These are phyloP conservation scores for Odontocolon sp. DNA, from an alignment of 2,888 invertebrate species.

Conservation along the genomic window DNA sequence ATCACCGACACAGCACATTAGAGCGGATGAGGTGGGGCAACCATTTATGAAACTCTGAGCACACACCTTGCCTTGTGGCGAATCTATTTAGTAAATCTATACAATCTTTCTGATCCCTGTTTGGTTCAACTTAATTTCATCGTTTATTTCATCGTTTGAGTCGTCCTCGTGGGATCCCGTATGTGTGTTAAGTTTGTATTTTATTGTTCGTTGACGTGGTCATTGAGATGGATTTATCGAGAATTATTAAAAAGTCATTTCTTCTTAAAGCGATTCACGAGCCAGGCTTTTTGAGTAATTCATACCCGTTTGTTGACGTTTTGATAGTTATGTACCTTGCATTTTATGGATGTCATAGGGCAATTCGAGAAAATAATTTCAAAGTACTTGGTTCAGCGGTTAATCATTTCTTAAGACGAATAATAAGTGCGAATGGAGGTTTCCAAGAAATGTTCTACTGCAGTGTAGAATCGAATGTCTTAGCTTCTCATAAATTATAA, in stretches of 20 bases:
- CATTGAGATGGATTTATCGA: not conserved
- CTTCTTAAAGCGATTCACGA: not conserved
- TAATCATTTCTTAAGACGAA: too few relatives aligned
- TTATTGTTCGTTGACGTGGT: constrained; percentile 24
- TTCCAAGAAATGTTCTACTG: too few relatives aligned
- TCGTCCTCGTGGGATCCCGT: not conserved
- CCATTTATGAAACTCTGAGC: constrained; percentile 78
- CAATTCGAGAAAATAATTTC: too few relatives aligned
- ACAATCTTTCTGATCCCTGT: constrained; percentile 54
- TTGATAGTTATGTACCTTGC: too few relatives aligned
- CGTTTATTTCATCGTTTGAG: constrained; percentile 49
- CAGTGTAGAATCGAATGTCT: too few relatives aligned
- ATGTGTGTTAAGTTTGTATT: constrained; percentile 6
- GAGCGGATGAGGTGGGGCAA: constrained; percentile 79
- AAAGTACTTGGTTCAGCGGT: too few relatives aligned
- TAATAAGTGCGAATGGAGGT: too few relatives aligned
- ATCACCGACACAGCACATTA: constrained; percentile 68
- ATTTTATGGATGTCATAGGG: too few relatives aligned
- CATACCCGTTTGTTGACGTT: not conserved
- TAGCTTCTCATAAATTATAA: too few relatives aligned
- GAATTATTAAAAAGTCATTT: constrained; percentile 3
- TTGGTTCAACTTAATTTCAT: constrained; percentile 50
- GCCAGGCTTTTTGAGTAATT: not conserved
- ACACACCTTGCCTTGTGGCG: constrained; percentile 50
- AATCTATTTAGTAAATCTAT: constrained; percentile 61